Base-by-base conservation (phyloP, 1,140 invertebrate species). In the Apis florea region DNA sequence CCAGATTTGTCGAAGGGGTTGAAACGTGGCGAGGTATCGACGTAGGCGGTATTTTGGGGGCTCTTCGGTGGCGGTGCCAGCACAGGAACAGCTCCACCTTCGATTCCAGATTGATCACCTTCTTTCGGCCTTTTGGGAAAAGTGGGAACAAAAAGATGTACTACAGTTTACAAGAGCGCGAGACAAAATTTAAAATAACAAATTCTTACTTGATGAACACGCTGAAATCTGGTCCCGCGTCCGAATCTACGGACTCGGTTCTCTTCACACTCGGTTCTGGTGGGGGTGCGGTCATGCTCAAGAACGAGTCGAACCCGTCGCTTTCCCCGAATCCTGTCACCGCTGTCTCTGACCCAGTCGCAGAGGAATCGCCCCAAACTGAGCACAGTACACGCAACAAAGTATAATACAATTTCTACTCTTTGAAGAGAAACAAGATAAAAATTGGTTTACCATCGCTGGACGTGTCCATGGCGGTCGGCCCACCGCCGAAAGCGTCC, bases 271-370 rank as follows among this genome's bases (percentile, higher is more conserved):
- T 93, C 59, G 94, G 89, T 21, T 95, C 95, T 12, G 94, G 93
- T 0, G 94, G 96, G 66, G 96, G 97, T 59, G 96, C 96, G 77
- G 96, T 96, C 95, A 98, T 95, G 19, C 96, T 95, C 61, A 98
- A 92, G 93, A 98, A 98, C 5, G 96, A 95, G 90, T 98, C 98
- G 90, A 97, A 97, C 54, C 95, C 95, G 70, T 97, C 97, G n/a
- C 95, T 94, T 78, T 96, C 94, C 11, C 94, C 95, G 77, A 97
- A 97, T 2, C 96, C 96, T 56, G 93, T 93, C 2, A 92, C 85
- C 21, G 93, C 93, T 4, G 89, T 92, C 19, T 94, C 94, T 11
- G 90, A 90, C 10, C 88, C 85, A 17, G 90, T 89, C 6, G 91
- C 91, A 21, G 90, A 81, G 1, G 92, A 90, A 59, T 95, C 95